These are phyloP conservation scores for Phallusia fumigata DNA, from an alignment of 23 tunicate species.

Conservation along the genomic window DNA sequence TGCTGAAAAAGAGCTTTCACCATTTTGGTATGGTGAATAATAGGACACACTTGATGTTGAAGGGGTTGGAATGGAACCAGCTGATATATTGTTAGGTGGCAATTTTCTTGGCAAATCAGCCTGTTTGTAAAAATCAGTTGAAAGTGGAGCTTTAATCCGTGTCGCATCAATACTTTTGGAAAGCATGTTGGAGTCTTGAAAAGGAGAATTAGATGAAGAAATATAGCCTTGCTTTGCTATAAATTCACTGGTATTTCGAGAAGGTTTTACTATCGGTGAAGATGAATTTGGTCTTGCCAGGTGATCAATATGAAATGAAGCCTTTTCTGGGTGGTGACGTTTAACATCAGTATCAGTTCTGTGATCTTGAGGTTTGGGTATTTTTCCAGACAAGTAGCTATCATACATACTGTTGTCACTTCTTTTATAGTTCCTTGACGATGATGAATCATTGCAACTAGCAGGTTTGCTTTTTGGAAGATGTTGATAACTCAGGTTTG, in stretches of 20 bases:
- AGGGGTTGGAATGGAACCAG: background rate
- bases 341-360: background rate
- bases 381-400: background rate
- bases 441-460: background rate
- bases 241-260: background rate
- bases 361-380: background rate
- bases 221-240: background rate
- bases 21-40: background rate
- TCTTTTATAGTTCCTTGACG: background rate
- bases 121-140: background rate
- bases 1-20: background rate
- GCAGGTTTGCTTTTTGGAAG: background rate
- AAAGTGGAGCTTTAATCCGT: constrained; percentile 24
- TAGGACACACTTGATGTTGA: background rate
- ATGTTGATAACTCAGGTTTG: background rate
- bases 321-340: background rate
- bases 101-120: background rate
- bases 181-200: background rate
- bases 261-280: background rate
- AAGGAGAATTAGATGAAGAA: background rate
- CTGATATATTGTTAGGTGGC: background rate
- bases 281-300: constrained; percentile 4
- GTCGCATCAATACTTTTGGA: constrained; percentile 15
- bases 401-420: background rate
- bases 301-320: constrained; percentile 39